Evolutionary conservation across 1,140 invertebrate species (phyloP), one percentile per base, ranked within the genome.

Genomic region (Saxidomus purpurata): DNA sequence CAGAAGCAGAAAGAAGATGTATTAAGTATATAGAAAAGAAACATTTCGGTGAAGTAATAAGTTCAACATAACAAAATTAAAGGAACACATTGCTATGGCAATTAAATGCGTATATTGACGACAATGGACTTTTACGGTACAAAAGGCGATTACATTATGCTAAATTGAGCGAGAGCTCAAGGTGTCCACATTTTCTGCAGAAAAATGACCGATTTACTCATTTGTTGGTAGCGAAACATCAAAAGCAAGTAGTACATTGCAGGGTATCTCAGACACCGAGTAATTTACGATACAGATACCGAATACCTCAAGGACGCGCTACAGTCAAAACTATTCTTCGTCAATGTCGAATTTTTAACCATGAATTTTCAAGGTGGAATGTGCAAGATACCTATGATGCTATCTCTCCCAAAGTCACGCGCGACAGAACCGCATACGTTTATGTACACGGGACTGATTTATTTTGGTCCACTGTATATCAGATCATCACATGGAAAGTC

Each of bases 1-100:
- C 4, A 63, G 34, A 83, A 83, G 80, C 80, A 25, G 80, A 83
- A 36, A 25, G 2, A 4, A 83, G 1, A 43, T 83, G 80, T 55
- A 40, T 61, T 15, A 25, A 28, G 38, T 40, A 63, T 19, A n/a
- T 67, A 40, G 55, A 83, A 25, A 9, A 36, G 38, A 83, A 67
- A 22, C 28, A 61, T 25, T 83, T 40, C 31, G 22, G 1, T 40
- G 80, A 83, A 22, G 34, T 83, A 6, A n/a, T 38, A 17, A 34
- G 1, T 40, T 13, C 19, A 22, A 83, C 67, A 1, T 15, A 22
- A 40, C 13, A 43, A 15, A 28, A 22, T 2, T 63, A 38, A 34
- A 13, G 25, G 17, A 83, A 4, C 22, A 83, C 11, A 31, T 83
- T 83, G 36, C 80, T 63, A n/a, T 38, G 19, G 11, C 61, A 83